Base-by-base conservation (phyloP, 2,888 invertebrate species). In the Heliconius charithonia region DNA sequence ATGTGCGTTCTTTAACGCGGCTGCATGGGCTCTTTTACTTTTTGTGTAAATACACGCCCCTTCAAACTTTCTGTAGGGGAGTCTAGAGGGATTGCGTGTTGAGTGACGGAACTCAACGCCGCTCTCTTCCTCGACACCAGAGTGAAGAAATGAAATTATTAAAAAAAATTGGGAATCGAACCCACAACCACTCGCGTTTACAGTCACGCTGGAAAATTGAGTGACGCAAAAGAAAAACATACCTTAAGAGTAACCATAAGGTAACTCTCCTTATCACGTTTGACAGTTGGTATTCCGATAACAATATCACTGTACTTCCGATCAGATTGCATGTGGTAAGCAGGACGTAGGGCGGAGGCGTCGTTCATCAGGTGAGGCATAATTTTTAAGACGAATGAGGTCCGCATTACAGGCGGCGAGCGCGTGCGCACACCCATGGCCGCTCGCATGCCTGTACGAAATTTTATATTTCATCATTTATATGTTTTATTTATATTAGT, bases 261-360 rank as follows among this genome's bases (percentile, higher is more conserved):
- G 91, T 99, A 99, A 83, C 96, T 97, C 87, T 98, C 98, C 84
- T 98, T 97, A 83, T 98, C 98, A 66, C 99, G 95, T 85, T 97
- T 97, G 10, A 99, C 98, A 0, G 99, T 99, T 0, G 99, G 99
- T 81, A 99, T 96, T 0, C 98, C 99, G 72, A 99, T 94, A 1
- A 98, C 98, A 81, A 98, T 96, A 73, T 98, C 97, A 0, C 97
- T 97, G 83, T 97, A 97, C 13, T 95, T 95, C 78, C 97, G 95
- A 3, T 97, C 97, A 82, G 96, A 96, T 56, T 97, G 97, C 89
- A 98, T 95, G 84, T 97, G 95, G 89, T 97, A 97, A 16, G 97
- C 97, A 3, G 98, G 98, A 78, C 96, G 95, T 77, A 98, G 92
- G 85, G 97, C 97, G 82, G 96, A 95, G 0, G 97, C 97, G 88